phyloP scores from a whole-genome alignment of 2,888 invertebrate genomes.

The Amorpha juglandis region DNA sequence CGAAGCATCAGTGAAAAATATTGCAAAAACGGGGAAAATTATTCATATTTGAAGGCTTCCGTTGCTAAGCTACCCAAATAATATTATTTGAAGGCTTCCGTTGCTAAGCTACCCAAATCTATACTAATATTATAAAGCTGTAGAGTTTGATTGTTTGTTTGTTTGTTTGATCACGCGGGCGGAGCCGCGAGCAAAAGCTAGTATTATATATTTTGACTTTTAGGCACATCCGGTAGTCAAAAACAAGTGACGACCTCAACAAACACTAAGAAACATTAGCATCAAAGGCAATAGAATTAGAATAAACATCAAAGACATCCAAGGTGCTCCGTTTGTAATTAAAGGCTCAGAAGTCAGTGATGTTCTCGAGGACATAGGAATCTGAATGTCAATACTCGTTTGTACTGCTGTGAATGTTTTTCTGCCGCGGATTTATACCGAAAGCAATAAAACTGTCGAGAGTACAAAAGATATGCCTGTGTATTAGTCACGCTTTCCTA shows the following conservation, averaged over 20 bases:
- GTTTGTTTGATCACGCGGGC: too few species aligned
- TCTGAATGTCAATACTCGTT: constrained; percentile 26
- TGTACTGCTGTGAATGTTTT: neutral
- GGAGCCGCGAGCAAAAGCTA: too few species aligned
- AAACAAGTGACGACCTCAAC: constrained; percentile 10
- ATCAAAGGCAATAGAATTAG: constrained; percentile 18
- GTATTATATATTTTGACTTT: neutral
- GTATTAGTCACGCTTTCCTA: constrained; percentile 8
- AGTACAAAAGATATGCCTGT: constrained; percentile 18
- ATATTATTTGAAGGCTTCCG: too few species aligned
- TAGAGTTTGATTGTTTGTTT: too few species aligned
- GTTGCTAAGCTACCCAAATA: too few species aligned
- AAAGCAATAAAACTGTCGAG: constrained; percentile 18
- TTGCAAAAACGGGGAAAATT: too few species aligned
- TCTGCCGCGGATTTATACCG: constrained; percentile 4
- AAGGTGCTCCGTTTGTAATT: constrained; percentile 41
- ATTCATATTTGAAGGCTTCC: too few species aligned
- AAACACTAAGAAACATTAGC: neutral
- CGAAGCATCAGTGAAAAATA: too few species aligned
- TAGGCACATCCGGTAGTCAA: neutral
- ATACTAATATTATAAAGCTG: too few species aligned
- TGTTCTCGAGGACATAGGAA: constrained; percentile 24
- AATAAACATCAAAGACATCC: constrained; percentile 48
- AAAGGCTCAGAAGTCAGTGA: constrained; percentile 32
- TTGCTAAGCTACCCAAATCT: too few species aligned